Base-by-base conservation (phyloP, 2,797 vertebrate species). In the Eutrigla gurnardus region DNA sequence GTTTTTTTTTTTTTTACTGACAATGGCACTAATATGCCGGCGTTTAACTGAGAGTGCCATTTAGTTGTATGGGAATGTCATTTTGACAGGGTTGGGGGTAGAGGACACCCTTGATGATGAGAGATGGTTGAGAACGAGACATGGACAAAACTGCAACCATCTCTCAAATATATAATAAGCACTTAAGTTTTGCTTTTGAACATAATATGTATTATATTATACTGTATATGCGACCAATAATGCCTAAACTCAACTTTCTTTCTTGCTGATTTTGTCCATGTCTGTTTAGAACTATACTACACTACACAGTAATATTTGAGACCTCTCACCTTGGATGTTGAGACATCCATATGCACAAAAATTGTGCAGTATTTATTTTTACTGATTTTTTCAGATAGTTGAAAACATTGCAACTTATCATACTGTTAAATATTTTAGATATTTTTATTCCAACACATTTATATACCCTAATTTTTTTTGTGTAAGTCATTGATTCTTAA, bases 391-490 rank as follows among this genome's bases (percentile, higher is more conserved):
- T 52, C 35, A 32, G 45, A 59, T n/a, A 58, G 12, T 60, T 14
- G 7, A 67, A 78, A 40, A 53, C 32, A 57, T 73, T 71, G 3
- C 39, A 77, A 79, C 47, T 61, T 70, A 6, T 50, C 72, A 42
- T 45, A 65, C 47, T 63, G 4, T 40, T 70, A 58, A 32, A 59
- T 75, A 75, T 42, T 50, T n/a, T 2, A 46, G 71, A 65, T 17
- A 5, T 17, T 54, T 67, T 64, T 39, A 85, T 77, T 69, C 53
- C 50, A 77, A 78, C 78, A 65, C 59, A 62, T 77, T 40, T 62
- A 7, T 65, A 60, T 67, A 63, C 4, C 33, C 36, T 67, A 71
- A 73, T 61, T 59, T 65, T 9, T 46, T 61, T 33, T 9, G 5
- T 65, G 9, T 43, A 58, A 64, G 5, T 50, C 12, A 12, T 5